Conservation (phyloP, 2,113 vertebrate genomes). For the Bos indicus region DNA sequence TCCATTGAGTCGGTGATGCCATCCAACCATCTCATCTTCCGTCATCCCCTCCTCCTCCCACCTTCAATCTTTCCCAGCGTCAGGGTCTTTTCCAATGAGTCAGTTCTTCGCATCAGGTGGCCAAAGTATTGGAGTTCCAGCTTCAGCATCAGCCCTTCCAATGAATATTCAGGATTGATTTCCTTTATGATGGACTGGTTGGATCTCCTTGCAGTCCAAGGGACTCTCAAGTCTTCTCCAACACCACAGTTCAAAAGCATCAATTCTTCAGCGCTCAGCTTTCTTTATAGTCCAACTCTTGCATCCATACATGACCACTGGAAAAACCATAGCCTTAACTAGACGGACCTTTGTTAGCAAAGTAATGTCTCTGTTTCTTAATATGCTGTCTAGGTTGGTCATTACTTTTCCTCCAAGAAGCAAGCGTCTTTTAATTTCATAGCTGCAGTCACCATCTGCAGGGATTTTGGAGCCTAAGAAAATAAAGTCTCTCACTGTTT, state of each 20-base stretch:
- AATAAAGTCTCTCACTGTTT: not conserved
- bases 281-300: not conserved
- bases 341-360: rapidly evolving
- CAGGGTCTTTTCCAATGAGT: not conserved
- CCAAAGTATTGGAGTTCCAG: not conserved
- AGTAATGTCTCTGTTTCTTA: not conserved
- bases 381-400: not conserved
- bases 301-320: not conserved
- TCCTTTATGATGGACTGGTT: not conserved
- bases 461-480: not conserved
- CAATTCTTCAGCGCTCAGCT: rapidly evolving
- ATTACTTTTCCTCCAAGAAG: not conserved
- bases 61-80: not conserved
- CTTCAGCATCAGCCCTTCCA: not conserved
- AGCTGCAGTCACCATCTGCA: not conserved
- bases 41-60: not conserved
- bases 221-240: not conserved
- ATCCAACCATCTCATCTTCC: not conserved
- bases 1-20: not conserved
- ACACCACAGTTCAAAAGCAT: not conserved
- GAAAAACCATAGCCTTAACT: not conserved
- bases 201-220: not conserved
- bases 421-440: not conserved
- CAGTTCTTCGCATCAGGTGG: not conserved
- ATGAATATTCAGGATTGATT: not conserved